Percentiles rank a stretch among this genome's conserved stretches.
Conservation (phyloP, 2,113 vertebrate genomes). For the Aegotheles bennettii region DNA sequence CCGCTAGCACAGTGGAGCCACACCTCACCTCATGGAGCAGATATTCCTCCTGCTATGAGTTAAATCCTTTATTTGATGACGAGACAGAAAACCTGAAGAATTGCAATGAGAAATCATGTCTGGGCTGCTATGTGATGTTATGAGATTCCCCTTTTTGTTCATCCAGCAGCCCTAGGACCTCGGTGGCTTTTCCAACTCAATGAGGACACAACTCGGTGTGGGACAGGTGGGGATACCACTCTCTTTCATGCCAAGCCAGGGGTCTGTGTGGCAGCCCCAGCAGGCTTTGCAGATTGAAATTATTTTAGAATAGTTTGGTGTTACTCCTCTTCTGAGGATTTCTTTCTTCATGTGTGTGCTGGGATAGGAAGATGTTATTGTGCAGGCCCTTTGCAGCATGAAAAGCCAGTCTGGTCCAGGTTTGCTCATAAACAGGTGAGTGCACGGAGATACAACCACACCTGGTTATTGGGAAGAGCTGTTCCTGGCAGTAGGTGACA, state of each 20-base stretch:
- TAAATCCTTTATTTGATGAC: background rate
- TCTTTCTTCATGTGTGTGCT: background rate
- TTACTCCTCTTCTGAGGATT: background rate
- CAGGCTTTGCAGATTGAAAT: background rate
- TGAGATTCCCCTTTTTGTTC: background rate
- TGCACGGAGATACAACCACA: rapidly evolving
- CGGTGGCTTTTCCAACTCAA: background rate
- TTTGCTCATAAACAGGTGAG: background rate
- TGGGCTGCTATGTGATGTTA: background rate
- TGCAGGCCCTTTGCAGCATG: background rate
- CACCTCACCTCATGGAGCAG: background rate
- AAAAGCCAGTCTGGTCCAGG: background rate
- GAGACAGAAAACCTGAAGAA: background rate
- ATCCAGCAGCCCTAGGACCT: background rate
- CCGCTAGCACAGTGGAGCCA: rapidly evolving
- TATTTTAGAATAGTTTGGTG: background rate
- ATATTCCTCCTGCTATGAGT: background rate
- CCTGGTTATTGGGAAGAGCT: background rate
- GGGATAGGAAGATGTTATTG: background rate
- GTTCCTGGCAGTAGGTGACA: background rate
- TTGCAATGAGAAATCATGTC: background rate
- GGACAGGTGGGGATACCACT: background rate
- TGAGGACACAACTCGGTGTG: background rate
- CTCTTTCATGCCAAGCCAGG: background rate
- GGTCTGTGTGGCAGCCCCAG: background rate